Evolutionary conservation across 2,113 vertebrate genomes (phyloP).

Genomic region (Glareola pratincola): DNA sequence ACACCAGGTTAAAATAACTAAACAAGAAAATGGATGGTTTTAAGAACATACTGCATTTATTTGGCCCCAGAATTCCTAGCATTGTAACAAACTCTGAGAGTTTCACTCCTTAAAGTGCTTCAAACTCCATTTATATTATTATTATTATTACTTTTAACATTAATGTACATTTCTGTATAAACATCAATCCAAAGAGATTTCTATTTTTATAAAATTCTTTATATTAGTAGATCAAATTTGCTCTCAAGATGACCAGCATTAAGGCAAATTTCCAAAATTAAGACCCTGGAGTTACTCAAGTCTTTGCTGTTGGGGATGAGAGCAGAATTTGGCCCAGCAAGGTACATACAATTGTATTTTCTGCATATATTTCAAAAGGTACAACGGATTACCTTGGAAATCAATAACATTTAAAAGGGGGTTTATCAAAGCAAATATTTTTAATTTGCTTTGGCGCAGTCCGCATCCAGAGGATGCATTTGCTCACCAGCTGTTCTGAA

Average conservation of each 20-base stretch:
- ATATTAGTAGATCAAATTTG: constrained; percentile 7
- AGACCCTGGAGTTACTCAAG: not conserved
- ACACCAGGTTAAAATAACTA: not conserved
- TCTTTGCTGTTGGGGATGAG: not conserved
- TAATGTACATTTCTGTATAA: constrained; percentile 47
- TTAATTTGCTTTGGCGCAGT: not conserved
- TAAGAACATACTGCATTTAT: constrained; percentile 58
- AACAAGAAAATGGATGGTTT: not conserved
- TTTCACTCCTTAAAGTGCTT: constrained; percentile 72
- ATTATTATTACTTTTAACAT: constrained; percentile 56
- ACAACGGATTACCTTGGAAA: not conserved
- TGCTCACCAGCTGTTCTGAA: not conserved
- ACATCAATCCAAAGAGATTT: constrained; percentile 35
- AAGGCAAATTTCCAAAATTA: not conserved
- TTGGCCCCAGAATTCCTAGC: constrained; percentile 52
- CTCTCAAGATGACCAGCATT: not conserved
- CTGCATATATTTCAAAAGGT: not conserved
- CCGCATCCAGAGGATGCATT: not conserved
- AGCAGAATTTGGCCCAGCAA: constrained; percentile 11
- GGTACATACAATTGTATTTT: constrained; percentile 15
- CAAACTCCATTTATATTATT: constrained; percentile 68
- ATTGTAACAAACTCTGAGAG: constrained; percentile 30
- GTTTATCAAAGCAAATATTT: not conserved
- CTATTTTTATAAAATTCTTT: constrained; percentile 47
- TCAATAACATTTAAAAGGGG: not conserved